Conservation (phyloP, 2,888 invertebrate genomes). For the Pinctada fucata region DNA sequence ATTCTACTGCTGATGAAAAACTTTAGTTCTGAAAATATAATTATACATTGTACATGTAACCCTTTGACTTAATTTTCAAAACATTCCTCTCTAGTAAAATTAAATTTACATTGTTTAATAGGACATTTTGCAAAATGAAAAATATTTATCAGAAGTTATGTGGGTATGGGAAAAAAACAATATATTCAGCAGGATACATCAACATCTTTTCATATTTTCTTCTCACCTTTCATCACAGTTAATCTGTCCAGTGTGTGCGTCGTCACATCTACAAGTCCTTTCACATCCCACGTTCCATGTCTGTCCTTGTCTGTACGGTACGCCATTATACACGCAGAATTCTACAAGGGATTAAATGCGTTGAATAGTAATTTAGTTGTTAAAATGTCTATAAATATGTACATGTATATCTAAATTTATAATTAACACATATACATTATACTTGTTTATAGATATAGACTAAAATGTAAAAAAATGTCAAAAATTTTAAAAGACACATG, state of each 20-base stretch:
- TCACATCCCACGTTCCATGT: conserved; percentile 63
- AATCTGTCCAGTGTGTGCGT: conserved; percentile 52
- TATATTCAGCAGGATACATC: no score
- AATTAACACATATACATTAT: no score
- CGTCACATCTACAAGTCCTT: conserved; percentile 64
- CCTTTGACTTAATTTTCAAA: no score
- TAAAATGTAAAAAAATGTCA: not conserved
- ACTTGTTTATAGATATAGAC: no score
- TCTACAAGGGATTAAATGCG: conserved; percentile 46
- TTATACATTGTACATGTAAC: no score
- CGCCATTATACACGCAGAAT: conserved; percentile 66
- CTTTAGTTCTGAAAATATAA: not conserved
- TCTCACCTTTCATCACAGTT: conserved; percentile 64
- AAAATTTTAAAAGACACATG: not conserved
- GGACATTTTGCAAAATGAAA: no score
- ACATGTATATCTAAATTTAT: no score
- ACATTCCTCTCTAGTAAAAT: no score
- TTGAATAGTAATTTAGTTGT: not conserved
- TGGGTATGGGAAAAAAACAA: no score
- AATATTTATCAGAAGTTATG: no score
- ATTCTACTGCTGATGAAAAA: not conserved
- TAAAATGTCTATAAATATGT: no score
- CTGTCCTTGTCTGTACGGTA: conserved; percentile 58
- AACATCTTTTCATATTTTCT: not conserved
- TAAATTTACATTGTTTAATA: no score